Evolutionary conservation across 37 sponge, comb jelly and placozoan species (phyloP).

Genomic region (Beroe ovata): DNA sequence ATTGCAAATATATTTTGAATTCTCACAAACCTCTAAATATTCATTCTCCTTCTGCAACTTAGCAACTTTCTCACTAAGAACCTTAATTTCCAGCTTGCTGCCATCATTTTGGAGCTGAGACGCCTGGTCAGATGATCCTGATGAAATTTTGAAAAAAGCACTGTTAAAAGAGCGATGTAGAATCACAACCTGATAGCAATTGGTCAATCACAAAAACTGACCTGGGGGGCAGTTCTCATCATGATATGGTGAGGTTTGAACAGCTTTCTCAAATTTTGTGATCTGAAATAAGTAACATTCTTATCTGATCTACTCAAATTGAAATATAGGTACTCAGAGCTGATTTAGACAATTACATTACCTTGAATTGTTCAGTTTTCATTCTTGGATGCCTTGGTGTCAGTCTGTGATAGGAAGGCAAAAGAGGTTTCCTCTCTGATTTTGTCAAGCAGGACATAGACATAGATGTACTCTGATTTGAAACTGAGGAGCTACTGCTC

Average conservation of each 20-base stretch:
- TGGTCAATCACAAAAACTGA: not conserved
- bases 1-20: too few species aligned
- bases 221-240: conserved; percentile 26
- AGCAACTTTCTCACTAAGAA: not conserved
- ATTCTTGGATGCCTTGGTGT: not conserved
- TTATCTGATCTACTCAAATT: not conserved
- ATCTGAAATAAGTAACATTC: not conserved
- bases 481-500: not conserved
- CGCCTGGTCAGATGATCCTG: not conserved
- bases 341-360: not conserved
- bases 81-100: conserved; percentile 19
- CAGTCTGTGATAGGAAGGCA: not conserved
- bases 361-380: not conserved
- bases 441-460: not conserved
- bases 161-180: not conserved
- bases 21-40: not conserved
- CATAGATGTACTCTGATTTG: not conserved
- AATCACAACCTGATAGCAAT: not conserved
- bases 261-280: conserved; percentile 7
- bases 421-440: not conserved
- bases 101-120: too few species aligned
- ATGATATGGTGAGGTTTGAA: not conserved
- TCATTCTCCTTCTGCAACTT: conserved; percentile 21
- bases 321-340: not conserved
- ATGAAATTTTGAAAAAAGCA: too few species aligned